phyloP scores from a whole-genome alignment of 2,113 vertebrate species.

The Protobothrops mucrosquamatus region DNA sequence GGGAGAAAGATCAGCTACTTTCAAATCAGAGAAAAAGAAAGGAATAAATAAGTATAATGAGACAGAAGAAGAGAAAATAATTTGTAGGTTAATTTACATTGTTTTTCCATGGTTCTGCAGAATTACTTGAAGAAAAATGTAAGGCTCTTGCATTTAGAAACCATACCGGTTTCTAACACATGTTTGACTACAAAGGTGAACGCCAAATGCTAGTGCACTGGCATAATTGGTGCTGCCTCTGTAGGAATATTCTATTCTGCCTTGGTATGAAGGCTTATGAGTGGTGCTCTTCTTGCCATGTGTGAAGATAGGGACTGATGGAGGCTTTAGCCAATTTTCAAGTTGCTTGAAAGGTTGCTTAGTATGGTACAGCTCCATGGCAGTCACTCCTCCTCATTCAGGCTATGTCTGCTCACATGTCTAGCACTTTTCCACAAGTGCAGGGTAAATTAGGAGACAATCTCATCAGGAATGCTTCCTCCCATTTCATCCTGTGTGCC shows the following conservation, averaged over 20 bases:
- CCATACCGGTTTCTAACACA: neutral
- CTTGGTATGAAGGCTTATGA: neutral
- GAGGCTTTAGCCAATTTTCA: neutral
- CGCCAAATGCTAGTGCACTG: neutral
- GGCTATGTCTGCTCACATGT: neutral
- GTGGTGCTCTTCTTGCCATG: neutral
- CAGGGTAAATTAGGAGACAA: neutral
- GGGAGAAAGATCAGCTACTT: neutral
- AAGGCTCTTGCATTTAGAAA: neutral
- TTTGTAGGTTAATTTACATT: neutral
- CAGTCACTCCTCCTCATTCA: neutral
- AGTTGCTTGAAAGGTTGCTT: neutral
- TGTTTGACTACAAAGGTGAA: neutral
- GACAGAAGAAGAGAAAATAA: neutral
- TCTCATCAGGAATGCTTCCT: neutral
- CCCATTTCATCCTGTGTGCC: neutral
- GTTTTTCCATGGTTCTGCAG: neutral
- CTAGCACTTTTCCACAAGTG: neutral
- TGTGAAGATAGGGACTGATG: neutral
- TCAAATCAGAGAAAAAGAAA: neutral
- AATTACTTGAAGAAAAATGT: neutral
- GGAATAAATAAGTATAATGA: neutral
- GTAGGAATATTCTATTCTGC: neutral
- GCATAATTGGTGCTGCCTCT: neutral
- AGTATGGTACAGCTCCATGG: neutral